These are phyloP conservation scores for Hybognathus amarus DNA, from an alignment of 2,797 vertebrate species.

Conservation along the genomic window DNA sequence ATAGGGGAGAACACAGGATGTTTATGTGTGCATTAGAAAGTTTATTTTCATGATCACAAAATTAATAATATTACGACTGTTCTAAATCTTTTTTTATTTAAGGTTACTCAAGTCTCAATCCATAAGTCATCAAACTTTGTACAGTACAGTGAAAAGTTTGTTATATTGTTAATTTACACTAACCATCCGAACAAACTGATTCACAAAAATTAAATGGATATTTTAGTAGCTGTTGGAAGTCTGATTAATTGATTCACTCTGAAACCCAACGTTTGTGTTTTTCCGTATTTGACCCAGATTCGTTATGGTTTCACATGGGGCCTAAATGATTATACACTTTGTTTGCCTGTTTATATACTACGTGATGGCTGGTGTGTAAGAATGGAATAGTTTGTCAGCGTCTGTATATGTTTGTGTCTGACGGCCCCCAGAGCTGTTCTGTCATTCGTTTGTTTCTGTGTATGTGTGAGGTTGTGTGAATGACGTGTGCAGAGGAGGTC, in stretches of 20 bases:
- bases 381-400: background rate
- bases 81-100: too few species aligned
- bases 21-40: background rate
- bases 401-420: constrained; percentile 10
- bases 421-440: constrained; percentile 7
- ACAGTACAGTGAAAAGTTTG: background rate
- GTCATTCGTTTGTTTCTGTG: constrained; percentile 24
- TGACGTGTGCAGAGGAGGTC: constrained; percentile 44
- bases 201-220: background rate
- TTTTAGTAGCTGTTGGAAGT: too few species aligned
- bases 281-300: background rate
- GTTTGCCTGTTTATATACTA: background rate
- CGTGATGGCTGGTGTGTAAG: constrained; percentile 12
- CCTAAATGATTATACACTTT: background rate
- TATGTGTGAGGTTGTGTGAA: constrained; percentile 51
- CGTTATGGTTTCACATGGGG: background rate
- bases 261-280: too few species aligned
- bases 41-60: background rate
- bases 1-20: background rate
- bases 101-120: background rate
- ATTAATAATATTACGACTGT: background rate
- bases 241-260: too few species aligned
- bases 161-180: background rate
- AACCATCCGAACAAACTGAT: background rate
- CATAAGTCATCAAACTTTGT: background rate